Base-by-base conservation (phyloP, 2,888 invertebrate genomes). In the Phrixothrix hirtus region DNA sequence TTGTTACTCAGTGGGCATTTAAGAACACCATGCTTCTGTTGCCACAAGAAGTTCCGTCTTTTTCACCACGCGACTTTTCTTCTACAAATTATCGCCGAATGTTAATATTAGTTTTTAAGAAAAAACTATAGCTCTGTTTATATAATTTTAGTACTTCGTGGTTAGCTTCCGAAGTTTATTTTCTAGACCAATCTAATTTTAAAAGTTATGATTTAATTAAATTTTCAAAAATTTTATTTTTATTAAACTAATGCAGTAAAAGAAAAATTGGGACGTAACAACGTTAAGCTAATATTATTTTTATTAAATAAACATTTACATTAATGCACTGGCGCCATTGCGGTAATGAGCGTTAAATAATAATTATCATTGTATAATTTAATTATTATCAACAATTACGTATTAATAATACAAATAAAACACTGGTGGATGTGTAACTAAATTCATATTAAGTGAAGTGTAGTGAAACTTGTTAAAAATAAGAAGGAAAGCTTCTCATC, bases 401-500 rank as follows among this genome's bases (percentile, higher is more conserved):
- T 21, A 21, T 21, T 21, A 5, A 21, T 7, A 21, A 21, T 21
- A 21, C 7, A 5, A 21, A 5, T 14, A 38, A 26, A 26, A 38
- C 26, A 3, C 14, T 26, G 17, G 30, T 47, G 30, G 36, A 3
- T 51, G 58, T 51, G 47, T 38, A 51, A 57, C 44, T 48, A 38
- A 46, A 35, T 26, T 29, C 29, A 36, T 31, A n/a, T 26, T 37
- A 46, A 11, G 53, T 55, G 57, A 43, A 41, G 58, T 61, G 57
- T 48, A 59, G 62, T 62, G 61, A 58, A 61, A 57, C 51, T 58
- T 50, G 55, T 49, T 57, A 54, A 53, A 49, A 53, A 53, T 37
- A 48, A 56, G 37, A 49, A 53, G 55, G 51, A 51, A 37, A 58
- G 58, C 58, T 57, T 50, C 55, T 35, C 58, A 53, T 43, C 54